Evolutionary conservation across 2,113 vertebrate species (phyloP).

Genomic region (Damaliscus lunatus): DNA sequence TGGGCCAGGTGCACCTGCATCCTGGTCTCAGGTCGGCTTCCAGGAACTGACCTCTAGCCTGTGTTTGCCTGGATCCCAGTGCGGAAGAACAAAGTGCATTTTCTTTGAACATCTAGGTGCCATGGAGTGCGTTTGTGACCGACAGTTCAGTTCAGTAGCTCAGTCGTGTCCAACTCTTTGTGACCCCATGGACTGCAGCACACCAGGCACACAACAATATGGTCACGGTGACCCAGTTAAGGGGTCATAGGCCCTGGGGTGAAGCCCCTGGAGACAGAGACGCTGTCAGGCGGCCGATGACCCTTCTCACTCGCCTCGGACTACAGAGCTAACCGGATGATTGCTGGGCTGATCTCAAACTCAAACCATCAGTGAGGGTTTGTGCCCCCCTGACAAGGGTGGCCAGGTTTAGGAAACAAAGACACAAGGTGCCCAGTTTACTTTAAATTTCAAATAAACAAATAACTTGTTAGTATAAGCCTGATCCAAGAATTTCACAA

Average conservation of each 20-base stretch:
- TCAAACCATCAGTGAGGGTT: not conserved
- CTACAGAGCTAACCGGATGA: too few relatives aligned
- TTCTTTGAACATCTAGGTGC: not conserved
- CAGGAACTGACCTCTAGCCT: not conserved
- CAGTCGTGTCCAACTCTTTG: not conserved
- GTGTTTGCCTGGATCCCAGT: not conserved
- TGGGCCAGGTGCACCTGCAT: not conserved
- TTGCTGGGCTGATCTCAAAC: not conserved
- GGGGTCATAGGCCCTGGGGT: not conserved
- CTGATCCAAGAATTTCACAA: not conserved
- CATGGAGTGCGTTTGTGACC: not conserved
- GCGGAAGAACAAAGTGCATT: not conserved
- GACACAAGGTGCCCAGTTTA: not conserved
- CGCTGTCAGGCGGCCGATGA: not conserved
- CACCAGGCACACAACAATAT: not conserved
- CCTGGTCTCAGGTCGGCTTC: not conserved
- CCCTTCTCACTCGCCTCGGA: not conserved
- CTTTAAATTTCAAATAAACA: conserved; percentile 13
- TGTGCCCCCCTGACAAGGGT: not conserved
- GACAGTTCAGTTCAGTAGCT: not conserved
- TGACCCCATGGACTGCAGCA: not conserved
- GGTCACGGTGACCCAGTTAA: not conserved
- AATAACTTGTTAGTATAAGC: not conserved
- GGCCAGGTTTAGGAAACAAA: not conserved
- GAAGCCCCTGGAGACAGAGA: not conserved